Evolutionary conservation across 1,140 invertebrate species (phyloP).

Genomic region (Lethocerus indicus): DNA sequence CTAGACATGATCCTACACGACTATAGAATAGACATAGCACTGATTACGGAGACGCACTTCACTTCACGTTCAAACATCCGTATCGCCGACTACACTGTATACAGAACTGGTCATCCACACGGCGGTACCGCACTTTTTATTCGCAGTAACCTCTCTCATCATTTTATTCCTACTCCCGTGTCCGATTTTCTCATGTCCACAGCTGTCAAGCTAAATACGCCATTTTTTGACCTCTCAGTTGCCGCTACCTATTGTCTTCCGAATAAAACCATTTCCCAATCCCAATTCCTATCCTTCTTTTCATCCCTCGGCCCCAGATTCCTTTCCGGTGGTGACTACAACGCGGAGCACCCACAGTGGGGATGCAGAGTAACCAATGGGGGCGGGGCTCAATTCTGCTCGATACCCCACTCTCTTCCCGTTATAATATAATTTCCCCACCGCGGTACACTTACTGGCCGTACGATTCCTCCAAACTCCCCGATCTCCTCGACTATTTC

Average conservation of each 20-base stretch:
- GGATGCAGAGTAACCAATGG: constrained; percentile 21
- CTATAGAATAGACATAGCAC: constrained; percentile 17
- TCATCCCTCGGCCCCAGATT: constrained; percentile 21
- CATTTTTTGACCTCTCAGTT: constrained; percentile 15
- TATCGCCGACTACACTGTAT: constrained; percentile 15
- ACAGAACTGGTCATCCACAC: constrained; percentile 19
- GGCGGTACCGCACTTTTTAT: constrained; percentile 18
- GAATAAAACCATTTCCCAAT: constrained; percentile 17
- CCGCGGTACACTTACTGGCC: constrained; percentile 12
- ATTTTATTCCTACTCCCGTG: constrained; percentile 10
- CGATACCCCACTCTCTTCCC: constrained; percentile 15
- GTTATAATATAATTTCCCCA: constrained; percentile 1
- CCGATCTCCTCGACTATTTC: constrained; percentile 13
- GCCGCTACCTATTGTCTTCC: constrained; percentile 23
- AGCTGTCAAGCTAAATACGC: constrained; percentile 17
- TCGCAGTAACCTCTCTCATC: constrained; percentile 12
- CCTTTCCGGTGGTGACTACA: constrained; percentile 25
- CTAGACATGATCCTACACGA: constrained; percentile 12
- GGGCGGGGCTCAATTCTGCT: constrained; percentile 21
- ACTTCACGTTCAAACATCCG: constrained; percentile 15
- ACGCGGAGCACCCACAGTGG: constrained; percentile 25
- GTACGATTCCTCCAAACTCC: constrained; percentile 4
- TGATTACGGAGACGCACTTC: constrained; percentile 19
- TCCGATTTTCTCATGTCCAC: constrained; percentile 18
- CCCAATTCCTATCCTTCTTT: constrained; percentile 21